Evolutionary conservation across 1,140 invertebrate genomes (phyloP).

Genomic region (Latrodectus geometricus): DNA sequence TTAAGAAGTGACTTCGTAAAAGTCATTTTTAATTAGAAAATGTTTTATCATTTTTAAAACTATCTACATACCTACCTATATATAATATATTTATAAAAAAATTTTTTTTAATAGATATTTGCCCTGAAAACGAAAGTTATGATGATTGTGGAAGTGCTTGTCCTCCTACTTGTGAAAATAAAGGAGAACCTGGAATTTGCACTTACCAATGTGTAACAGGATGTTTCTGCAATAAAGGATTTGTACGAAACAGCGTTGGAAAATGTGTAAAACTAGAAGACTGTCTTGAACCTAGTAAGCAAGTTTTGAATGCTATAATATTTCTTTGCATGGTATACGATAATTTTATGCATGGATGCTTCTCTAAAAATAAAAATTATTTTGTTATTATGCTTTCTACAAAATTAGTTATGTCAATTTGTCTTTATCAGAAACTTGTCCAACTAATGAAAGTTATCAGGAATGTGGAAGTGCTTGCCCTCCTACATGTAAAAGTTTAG

Average conservation of each 20-base stretch:
- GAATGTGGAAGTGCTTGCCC: constrained; percentile 50
- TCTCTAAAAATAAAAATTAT: not conserved
- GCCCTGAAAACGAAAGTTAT: not conserved
- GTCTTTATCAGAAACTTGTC: not conserved
- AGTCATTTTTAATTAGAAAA: too few species aligned
- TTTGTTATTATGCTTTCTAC: not conserved
- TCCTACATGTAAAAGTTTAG: not conserved
- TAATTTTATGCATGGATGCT: not conserved
- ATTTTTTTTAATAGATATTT: not conserved
- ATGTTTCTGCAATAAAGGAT: constrained; percentile 34
- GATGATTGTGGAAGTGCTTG: not conserved
- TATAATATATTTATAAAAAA: too few species aligned
- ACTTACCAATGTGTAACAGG: constrained; percentile 14
- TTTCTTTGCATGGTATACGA: not conserved
- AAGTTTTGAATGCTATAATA: not conserved
- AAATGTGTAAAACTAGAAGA: constrained; percentile 11
- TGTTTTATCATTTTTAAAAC: too few species aligned
- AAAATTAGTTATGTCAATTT: not conserved
- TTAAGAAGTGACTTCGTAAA: too few species aligned
- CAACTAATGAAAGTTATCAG: constrained; percentile 7
- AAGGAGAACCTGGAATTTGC: not conserved
- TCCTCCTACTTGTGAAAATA: not conserved
- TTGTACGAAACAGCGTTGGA: constrained; percentile 1
- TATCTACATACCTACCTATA: too few species aligned
- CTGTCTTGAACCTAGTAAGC: not conserved